Percentiles rank a stretch among this genome's conserved stretches.
Evolutionary conservation across 1,140 invertebrate genomes (phyloP).

Genomic region (Stenopsyche tienmushanensis): DNA sequence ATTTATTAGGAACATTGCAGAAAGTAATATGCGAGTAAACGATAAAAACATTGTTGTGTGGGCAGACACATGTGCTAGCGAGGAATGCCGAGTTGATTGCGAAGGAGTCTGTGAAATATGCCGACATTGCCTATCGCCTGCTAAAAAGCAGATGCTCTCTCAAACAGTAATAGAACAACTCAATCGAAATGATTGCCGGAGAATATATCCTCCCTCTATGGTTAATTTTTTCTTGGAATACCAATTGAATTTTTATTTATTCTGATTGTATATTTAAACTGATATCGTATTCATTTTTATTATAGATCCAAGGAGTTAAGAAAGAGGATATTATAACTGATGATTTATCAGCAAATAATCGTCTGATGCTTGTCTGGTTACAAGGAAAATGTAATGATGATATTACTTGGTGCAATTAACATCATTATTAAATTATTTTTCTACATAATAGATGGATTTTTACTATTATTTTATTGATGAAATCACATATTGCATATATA

Average conservation of each 20-base stretch:
- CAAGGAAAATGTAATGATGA: slow-evolving; percentile 79
- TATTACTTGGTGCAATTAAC: slow-evolving; percentile 66
- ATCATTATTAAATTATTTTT: no score
- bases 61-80: slow-evolving; percentile 66
- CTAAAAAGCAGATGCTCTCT: slow-evolving; percentile 60
- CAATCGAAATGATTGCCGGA: slow-evolving; percentile 73
- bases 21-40: slow-evolving; percentile 67
- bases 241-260: slow-evolving; percentile 21
- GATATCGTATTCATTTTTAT: slow-evolving; percentile 44
- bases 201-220: slow-evolving; percentile 78
- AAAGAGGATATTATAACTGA: slow-evolving; percentile 47
- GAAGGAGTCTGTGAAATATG: slow-evolving; percentile 76
- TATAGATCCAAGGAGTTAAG: slow-evolving; percentile 51
- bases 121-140: slow-evolving; percentile 69
- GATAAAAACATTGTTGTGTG: slow-evolving; percentile 79
- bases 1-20: slow-evolving; percentile 47
- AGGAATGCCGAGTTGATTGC: slow-evolving; percentile 65
- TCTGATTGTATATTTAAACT: slow-evolving; percentile 20
- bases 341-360: slow-evolving; percentile 61
- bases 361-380: slow-evolving; percentile 76
- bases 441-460: no score
- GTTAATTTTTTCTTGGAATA: slow-evolving; percentile 53
- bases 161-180: slow-evolving; percentile 78
- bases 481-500: no score
- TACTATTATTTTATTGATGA: no score